Conservation (phyloP, 2,888 invertebrate genomes). For the Perdita meconis region DNA sequence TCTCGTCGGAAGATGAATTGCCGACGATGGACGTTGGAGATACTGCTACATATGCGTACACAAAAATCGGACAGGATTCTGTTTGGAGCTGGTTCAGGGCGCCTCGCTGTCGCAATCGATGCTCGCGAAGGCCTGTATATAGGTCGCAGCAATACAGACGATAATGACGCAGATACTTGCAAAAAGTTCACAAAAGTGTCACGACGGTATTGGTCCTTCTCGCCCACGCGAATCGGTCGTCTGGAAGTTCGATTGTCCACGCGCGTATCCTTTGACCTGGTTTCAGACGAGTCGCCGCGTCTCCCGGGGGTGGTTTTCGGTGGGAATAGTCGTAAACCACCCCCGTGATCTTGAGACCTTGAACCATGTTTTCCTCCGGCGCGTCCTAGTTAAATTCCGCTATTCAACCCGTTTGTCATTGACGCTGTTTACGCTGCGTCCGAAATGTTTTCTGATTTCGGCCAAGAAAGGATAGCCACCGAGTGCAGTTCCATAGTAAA, state of each 20-base stretch:
- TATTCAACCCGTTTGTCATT: slow-evolving; percentile 2
- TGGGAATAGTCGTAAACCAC: too few relatives aligned
- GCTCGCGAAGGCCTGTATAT: slow-evolving; percentile 20
- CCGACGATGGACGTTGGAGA: slow-evolving; percentile 1
- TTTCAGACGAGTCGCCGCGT: slow-evolving; percentile 8
- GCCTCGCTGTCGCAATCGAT: slow-evolving; percentile 50
- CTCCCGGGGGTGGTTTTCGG: too few relatives aligned
- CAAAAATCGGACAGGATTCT: slow-evolving; percentile 25
- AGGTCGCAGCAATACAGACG: slow-evolving; percentile 44
- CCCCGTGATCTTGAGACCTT: slow-evolving; percentile 29
- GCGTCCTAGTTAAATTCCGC: neutral
- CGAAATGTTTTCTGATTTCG: neutral
- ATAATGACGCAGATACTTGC: slow-evolving; percentile 51
- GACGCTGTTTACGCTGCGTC: slow-evolving; percentile 11
- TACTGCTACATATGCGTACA: neutral
- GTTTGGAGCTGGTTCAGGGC: slow-evolving; percentile 28
- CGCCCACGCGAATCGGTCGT: slow-evolving; percentile 41
- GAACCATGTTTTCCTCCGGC: slow-evolving; percentile 27
- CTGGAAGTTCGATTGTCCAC: neutral
- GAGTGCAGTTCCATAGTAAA: neutral
- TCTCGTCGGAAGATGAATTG: neutral
- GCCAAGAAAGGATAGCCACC: neutral
- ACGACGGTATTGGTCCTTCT: slow-evolving; percentile 24
- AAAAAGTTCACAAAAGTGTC: slow-evolving; percentile 37
- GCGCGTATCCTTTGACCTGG: slow-evolving; percentile 9